Evolutionary conservation across 2,888 invertebrate species (phyloP).

Genomic region (Imbricaverruca yamaguchii): DNA sequence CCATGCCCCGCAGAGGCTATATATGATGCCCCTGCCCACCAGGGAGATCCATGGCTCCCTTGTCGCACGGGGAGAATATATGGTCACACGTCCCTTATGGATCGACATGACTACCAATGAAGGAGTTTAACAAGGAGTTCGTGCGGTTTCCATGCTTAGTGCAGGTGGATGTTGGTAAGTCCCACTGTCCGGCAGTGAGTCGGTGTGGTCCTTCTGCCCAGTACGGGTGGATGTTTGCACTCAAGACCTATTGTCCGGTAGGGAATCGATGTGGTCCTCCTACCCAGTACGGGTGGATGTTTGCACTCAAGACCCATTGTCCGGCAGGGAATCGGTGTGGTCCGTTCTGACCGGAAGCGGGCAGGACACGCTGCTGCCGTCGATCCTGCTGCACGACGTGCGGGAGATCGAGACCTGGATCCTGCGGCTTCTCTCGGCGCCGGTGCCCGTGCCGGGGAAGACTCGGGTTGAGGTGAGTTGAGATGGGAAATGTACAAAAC

Average conservation of each 20-base stretch:
- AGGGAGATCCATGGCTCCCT: too few species aligned
- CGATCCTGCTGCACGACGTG: constrained; percentile 89
- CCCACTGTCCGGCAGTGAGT: neutral
- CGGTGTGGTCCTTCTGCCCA: neutral
- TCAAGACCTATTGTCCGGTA: neutral
- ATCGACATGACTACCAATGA: too few species aligned
- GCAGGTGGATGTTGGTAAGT: too few species aligned
- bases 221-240: neutral
- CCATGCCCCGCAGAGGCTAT: too few species aligned
- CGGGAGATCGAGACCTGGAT: constrained; percentile 99
- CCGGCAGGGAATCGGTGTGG: constrained; percentile 86
- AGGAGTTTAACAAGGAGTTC: too few species aligned
- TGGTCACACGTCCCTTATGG: too few species aligned
- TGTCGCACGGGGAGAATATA: too few species aligned
- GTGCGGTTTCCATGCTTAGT: too few species aligned
- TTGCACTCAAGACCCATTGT: neutral
- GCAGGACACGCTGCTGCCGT: constrained; percentile 50
- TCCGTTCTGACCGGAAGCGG: constrained; percentile 75
- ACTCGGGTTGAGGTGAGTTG: constrained; percentile 60
- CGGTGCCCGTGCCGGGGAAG: constrained; percentile 95
- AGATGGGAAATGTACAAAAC: too few species aligned
- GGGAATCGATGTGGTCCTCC: neutral
- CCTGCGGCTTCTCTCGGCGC: constrained; percentile 85
- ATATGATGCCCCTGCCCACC: too few species aligned
- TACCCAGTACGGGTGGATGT: neutral